Base-by-base conservation (phyloP, 2,113 vertebrate genomes). In the Perca fluviatilis region DNA sequence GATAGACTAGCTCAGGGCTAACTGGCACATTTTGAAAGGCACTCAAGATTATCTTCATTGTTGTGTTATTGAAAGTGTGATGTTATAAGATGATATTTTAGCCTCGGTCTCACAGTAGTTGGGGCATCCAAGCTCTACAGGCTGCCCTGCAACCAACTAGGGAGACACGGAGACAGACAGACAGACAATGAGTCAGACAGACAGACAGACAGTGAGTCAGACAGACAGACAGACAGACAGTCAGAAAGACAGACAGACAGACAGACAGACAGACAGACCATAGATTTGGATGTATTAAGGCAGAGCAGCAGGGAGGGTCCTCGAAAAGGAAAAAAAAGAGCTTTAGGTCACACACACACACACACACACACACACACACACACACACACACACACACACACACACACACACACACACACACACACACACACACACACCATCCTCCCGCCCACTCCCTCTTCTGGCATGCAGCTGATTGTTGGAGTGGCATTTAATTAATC, bases 401-500 rank as follows among this genome's bases (percentile, higher is more conserved):
- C 36, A 40, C 36, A 40, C 36, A 40, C 40, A 40, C 36, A 40
- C 8, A 40, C 36, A 40, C 30, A 74, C 47, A 75, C 64, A 56
- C 67, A 60, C 47, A 33, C 8, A 27, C 57, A 60, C 14, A n/a
- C 40, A 64, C 56, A 66, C 58, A 56, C 46, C 30, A 62, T 18
- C 40, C 50, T 14, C 15, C 1, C 6, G 46, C 30, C 51, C 56
- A 79, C 86, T 77, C 79, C 83, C 75, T 84, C 30, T 25, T 87
- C 68, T 75, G 84, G 88, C 69, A 86, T 68, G 60, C 75, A 75
- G 80, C 79, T 80, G 78, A 77, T 82, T 85, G 80, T 88, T 65
- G 67, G 83, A 75, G 70, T 75, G 80, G 33, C 69, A 71, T 86
- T 87, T 88, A 79, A 90, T 88, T 86, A 89, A 85, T 88, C 67